Evolutionary conservation across 1,140 invertebrate genomes (phyloP).

Genomic region (Adelges cooleyi): DNA sequence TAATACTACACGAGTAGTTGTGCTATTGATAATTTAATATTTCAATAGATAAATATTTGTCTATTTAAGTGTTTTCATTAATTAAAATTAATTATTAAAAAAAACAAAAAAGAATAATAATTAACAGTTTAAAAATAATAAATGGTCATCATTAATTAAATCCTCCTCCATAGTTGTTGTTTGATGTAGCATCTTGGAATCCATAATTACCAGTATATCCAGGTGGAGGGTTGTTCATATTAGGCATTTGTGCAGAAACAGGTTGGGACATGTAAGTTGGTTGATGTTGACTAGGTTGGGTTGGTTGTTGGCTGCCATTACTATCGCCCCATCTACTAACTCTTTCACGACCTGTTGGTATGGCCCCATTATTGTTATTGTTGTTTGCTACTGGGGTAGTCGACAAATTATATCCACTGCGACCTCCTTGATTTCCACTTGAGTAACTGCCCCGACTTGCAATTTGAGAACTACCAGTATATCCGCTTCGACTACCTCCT

Average conservation of each 20-base stretch:
- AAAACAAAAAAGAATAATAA: not conserved
- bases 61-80: not conserved
- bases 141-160: not conserved
- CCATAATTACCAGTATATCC: constrained; percentile 8
- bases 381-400: not conserved
- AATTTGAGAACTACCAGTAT: not conserved
- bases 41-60: not conserved
- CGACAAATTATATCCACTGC: not conserved
- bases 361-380: constrained; percentile 2
- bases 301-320: constrained; percentile 4
- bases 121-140: not conserved
- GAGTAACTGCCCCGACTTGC: not conserved
- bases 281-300: constrained; percentile 10
- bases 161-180: constrained; percentile 9
- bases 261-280: constrained; percentile 4
- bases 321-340: constrained; percentile 21
- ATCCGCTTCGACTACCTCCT: not conserved
- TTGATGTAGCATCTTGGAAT: not conserved
- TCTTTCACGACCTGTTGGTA: not conserved
- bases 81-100: constrained; percentile 1
- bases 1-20: not conserved
- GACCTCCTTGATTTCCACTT: constrained; percentile 15
- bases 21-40: not conserved
- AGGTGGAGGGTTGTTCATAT: constrained; percentile 9
- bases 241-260: constrained; percentile 6